Base-by-base conservation (phyloP, 1,140 invertebrate species). In the Drosophila kanapiae region DNA sequence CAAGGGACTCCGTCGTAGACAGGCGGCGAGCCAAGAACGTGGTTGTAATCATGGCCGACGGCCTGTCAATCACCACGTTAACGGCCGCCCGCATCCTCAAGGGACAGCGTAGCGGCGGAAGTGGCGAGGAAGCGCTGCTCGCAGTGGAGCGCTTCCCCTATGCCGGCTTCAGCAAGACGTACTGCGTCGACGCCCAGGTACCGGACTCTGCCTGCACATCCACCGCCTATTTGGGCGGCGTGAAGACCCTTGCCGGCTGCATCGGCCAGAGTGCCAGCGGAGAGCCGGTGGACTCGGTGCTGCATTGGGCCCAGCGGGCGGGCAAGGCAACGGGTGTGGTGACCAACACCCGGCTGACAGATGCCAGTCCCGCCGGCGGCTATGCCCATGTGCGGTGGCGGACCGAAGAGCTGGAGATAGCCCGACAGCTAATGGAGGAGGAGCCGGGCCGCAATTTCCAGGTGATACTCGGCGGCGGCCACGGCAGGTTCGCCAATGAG, bases 261-360 rank as follows among this genome's bases (percentile, higher is more conserved):
- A 80, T 97, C 6, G 96, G 96, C 0, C 94, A 97, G 3, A 94
- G 56, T 93, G 95, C 62, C 57, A 93, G 65, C 78, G 97, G 97
- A 0, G 76, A 92, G 49, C 92, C 94, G 58, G 93, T 95, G 3
- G 82, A 92, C 93, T 97, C 96, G 0, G 93, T 98, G 29, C 93
- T 97, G 4, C 94, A 96, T 70, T 98, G 97, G 97, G 97, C 97
- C 0, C 96, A 97, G 85, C 94, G 95, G 58, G 95, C 95, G 93
- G 97, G 97, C 93, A 91, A 93, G 88, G 84, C 65, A 8, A 92
- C 91, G 0, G 93, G 93, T 0, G 56, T 93, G 47, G 81, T 93
- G 47, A 93, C 92, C 11, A 93, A 92, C 5, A 91, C 92, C 2
- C 51, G 79, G 0, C 92, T 93, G 14, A 93, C 90, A 0, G 84